Conservation (phyloP, 2,888 invertebrate species). For the Orgyia antiqua region DNA sequence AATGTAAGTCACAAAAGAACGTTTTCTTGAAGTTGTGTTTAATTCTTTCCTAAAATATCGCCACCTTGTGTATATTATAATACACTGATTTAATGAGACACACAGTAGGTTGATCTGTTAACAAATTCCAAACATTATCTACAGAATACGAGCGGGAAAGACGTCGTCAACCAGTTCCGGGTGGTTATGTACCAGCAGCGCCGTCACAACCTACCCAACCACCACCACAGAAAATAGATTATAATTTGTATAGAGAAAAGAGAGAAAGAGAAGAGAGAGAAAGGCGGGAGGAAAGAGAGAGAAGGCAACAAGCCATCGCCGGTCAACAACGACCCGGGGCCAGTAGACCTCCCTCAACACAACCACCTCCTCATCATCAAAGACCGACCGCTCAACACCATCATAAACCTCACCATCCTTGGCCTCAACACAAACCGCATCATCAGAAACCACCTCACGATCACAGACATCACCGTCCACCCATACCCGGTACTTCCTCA, state of each 20-base stretch:
- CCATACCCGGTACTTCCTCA: conserved; percentile 35
- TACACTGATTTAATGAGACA: too few species aligned
- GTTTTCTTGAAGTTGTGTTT: too few species aligned
- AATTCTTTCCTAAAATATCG: too few species aligned
- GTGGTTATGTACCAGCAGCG: conserved; percentile 66
- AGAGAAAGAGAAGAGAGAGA: conserved; percentile 79
- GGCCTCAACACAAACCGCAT: conserved; percentile 56
- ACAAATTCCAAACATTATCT: too few species aligned
- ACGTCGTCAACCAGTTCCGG: conserved; percentile 57
- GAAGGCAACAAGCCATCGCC: conserved; percentile 39
- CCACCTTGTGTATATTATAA: too few species aligned
- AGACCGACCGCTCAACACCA: conserved; percentile 37
- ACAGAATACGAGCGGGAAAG: conserved; percentile 69
- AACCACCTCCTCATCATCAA: conserved; percentile 35
- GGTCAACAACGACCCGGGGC: conserved; percentile 14
- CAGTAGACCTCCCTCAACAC: conserved; percentile 38
- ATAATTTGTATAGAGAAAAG: conserved; percentile 81
- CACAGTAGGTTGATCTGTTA: too few species aligned
- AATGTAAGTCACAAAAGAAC: too few species aligned
- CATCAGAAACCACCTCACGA: conserved; percentile 57
- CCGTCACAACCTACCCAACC: conserved; percentile 47
- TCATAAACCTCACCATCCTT: conserved; percentile 48
- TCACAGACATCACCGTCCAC: conserved; percentile 53
- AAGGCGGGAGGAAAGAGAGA: conserved; percentile 53
- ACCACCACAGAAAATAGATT: conserved; percentile 73